Evolutionary conservation across 2,113 vertebrate species (phyloP).

Genomic region (Microcebus tavaratra): DNA sequence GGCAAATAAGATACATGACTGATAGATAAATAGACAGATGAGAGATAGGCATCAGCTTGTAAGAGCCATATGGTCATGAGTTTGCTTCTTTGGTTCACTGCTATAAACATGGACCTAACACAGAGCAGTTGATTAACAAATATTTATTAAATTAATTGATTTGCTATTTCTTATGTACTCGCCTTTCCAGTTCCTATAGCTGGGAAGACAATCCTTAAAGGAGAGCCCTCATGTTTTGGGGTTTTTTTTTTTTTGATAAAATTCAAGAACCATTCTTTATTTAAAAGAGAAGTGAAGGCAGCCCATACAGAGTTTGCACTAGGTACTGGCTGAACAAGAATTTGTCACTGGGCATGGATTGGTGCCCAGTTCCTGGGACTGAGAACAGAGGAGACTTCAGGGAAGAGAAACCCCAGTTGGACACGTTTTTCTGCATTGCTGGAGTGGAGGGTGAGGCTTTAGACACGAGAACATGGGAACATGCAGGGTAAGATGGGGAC

Average conservation of each 20-base stretch:
- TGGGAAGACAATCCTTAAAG: background rate
- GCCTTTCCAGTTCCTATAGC: background rate
- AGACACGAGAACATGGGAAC: background rate
- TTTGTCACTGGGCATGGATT: background rate
- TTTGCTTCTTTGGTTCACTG: background rate
- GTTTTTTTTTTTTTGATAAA: too few species aligned
- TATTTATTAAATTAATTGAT: conserved; percentile 18
- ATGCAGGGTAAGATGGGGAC: background rate
- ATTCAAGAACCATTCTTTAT: too few species aligned
- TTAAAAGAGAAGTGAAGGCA: background rate
- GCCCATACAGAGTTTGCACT: background rate
- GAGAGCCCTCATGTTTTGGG: background rate
- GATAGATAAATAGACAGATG: background rate
- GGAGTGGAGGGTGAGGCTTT: background rate
- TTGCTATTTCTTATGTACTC: conserved; percentile 11
- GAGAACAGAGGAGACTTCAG: background rate
- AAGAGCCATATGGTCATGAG: background rate
- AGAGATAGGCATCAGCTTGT: background rate
- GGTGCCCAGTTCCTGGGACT: background rate
- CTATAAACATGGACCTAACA: background rate
- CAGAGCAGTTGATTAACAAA: background rate
- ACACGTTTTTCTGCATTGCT: background rate
- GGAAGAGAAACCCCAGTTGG: background rate
- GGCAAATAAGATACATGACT: background rate
- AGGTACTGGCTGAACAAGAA: background rate